Conservation (phyloP, 2,888 invertebrate genomes). For the Brachyptera putata region DNA sequence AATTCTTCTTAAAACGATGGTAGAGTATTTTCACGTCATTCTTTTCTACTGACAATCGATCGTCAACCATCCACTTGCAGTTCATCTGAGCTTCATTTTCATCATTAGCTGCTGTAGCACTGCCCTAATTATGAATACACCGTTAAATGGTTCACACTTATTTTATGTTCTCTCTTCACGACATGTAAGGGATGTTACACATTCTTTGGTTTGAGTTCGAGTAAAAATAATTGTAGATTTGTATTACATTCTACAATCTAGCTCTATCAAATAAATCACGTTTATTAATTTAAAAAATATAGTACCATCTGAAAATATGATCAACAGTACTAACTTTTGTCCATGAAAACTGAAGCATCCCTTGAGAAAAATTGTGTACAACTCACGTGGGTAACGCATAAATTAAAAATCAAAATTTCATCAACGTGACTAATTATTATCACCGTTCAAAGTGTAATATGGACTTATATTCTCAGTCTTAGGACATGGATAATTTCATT, state of each 20-base stretch:
- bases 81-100: too few relatives aligned
- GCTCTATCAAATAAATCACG: not conserved
- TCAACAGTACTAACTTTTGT: not conserved
- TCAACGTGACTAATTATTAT: not conserved
- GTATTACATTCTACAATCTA: not conserved
- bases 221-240: constrained; percentile 13
- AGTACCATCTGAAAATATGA: not conserved
- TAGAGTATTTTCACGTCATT: too few relatives aligned
- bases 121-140: too few relatives aligned
- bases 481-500: constrained; percentile 11
- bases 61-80: too few relatives aligned
- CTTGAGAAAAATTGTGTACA: too few relatives aligned
- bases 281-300: not conserved
- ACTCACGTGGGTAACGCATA: too few relatives aligned
- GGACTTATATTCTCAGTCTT: constrained; percentile 19
- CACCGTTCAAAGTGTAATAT: constrained; percentile 16
- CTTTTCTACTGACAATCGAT: too few relatives aligned
- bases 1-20: not conserved
- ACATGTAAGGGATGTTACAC: not conserved
- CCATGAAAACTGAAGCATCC: too few relatives aligned
- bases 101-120: too few relatives aligned
- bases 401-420: too few relatives aligned
- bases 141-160: not conserved
- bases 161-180: not conserved
- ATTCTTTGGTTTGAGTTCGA: constrained; percentile 30